Evolutionary conservation across 1,140 invertebrate species (phyloP).

Genomic region (Acyrthosiphon pisum): DNA sequence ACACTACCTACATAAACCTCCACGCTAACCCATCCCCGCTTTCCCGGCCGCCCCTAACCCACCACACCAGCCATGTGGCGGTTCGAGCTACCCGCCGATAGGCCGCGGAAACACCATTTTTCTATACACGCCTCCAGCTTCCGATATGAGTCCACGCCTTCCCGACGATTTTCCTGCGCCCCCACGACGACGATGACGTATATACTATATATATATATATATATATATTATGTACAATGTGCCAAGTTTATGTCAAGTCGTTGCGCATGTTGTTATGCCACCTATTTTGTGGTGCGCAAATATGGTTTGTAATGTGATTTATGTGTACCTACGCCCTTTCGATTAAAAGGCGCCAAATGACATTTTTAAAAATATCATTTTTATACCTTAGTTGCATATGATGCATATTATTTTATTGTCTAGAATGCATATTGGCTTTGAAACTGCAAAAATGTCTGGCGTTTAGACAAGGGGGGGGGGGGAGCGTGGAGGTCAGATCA

Average conservation of each 20-base stretch:
- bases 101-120: conserved; percentile 48
- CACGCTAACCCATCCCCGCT: neutral
- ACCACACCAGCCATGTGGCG: neutral
- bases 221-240: neutral
- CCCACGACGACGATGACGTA: neutral
- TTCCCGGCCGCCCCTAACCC: neutral
- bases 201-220: too few relatives aligned
- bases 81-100: neutral
- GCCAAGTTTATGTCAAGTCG: neutral
- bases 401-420: too few relatives aligned
- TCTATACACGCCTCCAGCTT: conserved; percentile 12
- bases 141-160: conserved; percentile 21
- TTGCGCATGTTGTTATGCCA: neutral
- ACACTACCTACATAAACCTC: neutral
- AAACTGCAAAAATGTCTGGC: too few relatives aligned
- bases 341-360: neutral
- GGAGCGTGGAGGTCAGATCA: too few relatives aligned
- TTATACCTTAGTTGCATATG: neutral
- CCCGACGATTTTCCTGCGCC: neutral
- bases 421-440: too few relatives aligned
- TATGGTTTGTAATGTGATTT: too few relatives aligned
- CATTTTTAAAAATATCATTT: neutral
- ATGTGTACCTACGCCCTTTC: neutral
- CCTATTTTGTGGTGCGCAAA: neutral
- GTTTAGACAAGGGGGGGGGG: too few relatives aligned